These are phyloP conservation scores for Anaspis maculata DNA, from an alignment of 2,888 invertebrate genomes.

Conservation along the genomic window DNA sequence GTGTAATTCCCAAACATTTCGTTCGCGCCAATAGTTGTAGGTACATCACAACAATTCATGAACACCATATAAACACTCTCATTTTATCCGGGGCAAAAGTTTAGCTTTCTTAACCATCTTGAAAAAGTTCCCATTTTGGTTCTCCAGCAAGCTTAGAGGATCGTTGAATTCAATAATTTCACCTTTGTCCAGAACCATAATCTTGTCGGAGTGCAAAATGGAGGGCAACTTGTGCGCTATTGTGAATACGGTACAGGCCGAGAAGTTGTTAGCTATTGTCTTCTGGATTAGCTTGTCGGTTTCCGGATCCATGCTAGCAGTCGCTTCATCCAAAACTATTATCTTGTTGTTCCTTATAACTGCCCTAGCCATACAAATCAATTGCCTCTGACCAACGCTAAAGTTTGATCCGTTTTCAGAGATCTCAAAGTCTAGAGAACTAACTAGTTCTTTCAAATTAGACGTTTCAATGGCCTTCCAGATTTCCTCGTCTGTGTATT, in stretches of 20 bases:
- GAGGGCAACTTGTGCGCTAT: conserved; percentile 42
- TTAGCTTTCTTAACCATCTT: conserved; percentile 65
- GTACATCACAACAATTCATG: no score
- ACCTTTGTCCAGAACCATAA: conserved; percentile 44
- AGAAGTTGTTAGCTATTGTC: conserved; percentile 46
- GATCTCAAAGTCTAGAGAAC: conserved; percentile 45
- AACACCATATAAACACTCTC: no score
- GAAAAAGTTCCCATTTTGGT: conserved; percentile 54
- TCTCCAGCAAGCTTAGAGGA: conserved; percentile 38
- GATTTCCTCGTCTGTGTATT: conserved; percentile 64
- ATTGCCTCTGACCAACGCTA: conserved; percentile 49
- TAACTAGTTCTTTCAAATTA: conserved; percentile 60
- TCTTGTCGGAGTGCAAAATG: conserved; percentile 49
- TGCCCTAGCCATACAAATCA: conserved; percentile 49
- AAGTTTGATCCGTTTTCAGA: conserved; percentile 29
- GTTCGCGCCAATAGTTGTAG: no score
- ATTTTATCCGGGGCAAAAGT: conserved; percentile 36
- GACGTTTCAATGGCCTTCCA: conserved; percentile 79
- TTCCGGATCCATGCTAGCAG: conserved; percentile 48
- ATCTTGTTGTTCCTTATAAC: conserved; percentile 45
- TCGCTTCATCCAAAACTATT: conserved; percentile 50
- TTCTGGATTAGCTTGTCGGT: conserved; percentile 48
- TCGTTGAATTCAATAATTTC: conserved; percentile 6
- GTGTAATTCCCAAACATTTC: no score
- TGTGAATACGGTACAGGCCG: conserved; percentile 48